Conservation (phyloP, 2,888 invertebrate species). For the Papilio protenor region DNA sequence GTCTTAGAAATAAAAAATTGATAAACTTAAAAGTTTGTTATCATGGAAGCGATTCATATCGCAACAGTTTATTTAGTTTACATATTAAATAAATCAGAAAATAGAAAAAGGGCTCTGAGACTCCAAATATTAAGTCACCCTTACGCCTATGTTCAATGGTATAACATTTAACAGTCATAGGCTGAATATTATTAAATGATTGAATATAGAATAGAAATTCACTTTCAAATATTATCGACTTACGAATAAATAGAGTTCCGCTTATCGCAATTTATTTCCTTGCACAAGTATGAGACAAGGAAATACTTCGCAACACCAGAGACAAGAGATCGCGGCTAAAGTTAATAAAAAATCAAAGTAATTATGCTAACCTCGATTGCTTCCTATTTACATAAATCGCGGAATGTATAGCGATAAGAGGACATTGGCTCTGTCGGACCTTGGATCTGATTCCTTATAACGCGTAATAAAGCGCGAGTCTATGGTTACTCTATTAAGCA, state of each 20-base stretch:
- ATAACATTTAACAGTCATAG: not conserved
- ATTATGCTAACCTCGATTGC: constrained; percentile 17
- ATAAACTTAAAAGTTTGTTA: not conserved
- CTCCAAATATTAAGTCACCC: not conserved
- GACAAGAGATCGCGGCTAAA: constrained; percentile 16
- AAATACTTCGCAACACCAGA: not conserved
- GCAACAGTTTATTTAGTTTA: not conserved
- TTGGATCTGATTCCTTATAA: constrained; percentile 6
- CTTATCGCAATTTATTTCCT: not conserved
- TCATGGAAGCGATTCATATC: not conserved
- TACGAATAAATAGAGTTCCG: not conserved
- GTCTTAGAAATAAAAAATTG: not conserved
- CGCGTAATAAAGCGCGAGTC: not conserved
- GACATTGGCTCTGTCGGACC: constrained; percentile 19
- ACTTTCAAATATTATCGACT: not conserved
- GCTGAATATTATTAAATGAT: not conserved
- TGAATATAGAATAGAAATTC: not conserved
- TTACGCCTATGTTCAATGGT: not conserved
- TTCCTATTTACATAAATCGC: constrained; percentile 41
- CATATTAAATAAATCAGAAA: not conserved
- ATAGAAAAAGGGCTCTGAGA: not conserved
- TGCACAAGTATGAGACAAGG: constrained; percentile 18
- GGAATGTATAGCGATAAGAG: constrained; percentile 36
- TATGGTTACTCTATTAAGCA: not conserved
- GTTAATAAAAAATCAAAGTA: constrained; percentile 24